A percentile compares a stretch with the other conserved stretches of the same genome.
Evolutionary conservation across 1,140 invertebrate species (phyloP).

Genomic region (Drosophila miranda): DNA sequence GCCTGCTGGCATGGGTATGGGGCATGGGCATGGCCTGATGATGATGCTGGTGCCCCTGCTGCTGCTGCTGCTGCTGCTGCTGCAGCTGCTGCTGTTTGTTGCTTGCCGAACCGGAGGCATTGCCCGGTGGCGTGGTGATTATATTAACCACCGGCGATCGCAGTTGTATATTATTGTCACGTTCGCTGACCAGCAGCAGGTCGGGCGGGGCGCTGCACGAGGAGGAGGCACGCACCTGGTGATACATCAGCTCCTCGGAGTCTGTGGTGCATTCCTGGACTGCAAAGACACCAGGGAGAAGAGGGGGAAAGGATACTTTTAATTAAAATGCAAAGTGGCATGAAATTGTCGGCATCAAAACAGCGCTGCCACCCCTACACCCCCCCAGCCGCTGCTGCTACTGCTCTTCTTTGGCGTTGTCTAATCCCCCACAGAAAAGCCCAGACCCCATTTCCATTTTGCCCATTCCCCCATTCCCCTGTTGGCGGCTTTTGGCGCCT

Average conservation of each 20-base stretch:
- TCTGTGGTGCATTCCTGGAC: slow-evolving; percentile 82
- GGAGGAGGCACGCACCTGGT: slow-evolving; percentile 81
- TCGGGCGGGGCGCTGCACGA: slow-evolving; percentile 81
- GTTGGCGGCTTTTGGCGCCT: slow-evolving; percentile 8
- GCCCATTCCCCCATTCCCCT: neutral
- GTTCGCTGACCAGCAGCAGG: slow-evolving; percentile 80
- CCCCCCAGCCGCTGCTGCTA: slow-evolving; percentile 5
- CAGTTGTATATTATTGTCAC: slow-evolving; percentile 81
- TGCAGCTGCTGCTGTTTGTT: slow-evolving; percentile 37
- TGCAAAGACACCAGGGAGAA: slow-evolving; percentile 43
- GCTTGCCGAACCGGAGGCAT: slow-evolving; percentile 37
- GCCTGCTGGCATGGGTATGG: slow-evolving; percentile 8
- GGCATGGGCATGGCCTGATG: slow-evolving; percentile 36
- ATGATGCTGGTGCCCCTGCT: slow-evolving; percentile 17
- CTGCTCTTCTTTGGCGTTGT: slow-evolving; percentile 27
- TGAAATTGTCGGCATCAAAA: slow-evolving; percentile 67
- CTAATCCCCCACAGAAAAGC: too few relatives aligned
- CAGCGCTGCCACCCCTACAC: slow-evolving; percentile 5
- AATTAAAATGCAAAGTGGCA: slow-evolving; percentile 80
- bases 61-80: slow-evolving; percentile 37
- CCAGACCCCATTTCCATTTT: slow-evolving; percentile 13
- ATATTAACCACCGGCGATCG: slow-evolving; percentile 77
- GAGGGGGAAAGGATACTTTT: slow-evolving; percentile 48
- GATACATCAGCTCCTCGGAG: slow-evolving; percentile 82
- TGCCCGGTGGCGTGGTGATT: slow-evolving; percentile 74